Percentiles rank a stretch among this genome's conserved stretches.
Conservation (phyloP, 2,888 invertebrate species). For the Hermaeophaga mercurialis region DNA sequence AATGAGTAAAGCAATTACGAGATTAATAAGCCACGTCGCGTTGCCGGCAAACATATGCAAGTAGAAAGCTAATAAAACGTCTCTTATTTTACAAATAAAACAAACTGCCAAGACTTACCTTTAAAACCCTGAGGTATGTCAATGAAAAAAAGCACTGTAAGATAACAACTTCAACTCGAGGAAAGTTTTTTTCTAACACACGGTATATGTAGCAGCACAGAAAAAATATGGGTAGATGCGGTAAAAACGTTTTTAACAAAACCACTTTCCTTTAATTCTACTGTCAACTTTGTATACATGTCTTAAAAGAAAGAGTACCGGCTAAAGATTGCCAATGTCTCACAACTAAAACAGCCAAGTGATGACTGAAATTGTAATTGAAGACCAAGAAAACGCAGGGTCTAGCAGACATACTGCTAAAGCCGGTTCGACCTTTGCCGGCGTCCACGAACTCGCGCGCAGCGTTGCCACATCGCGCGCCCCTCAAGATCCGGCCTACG, state of each 20-base stretch:
- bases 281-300: conserved; percentile 58
- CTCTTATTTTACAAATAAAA: conserved; percentile 1
- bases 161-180: conserved; percentile 33
- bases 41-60: conserved; percentile 25
- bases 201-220: conserved; percentile 56
- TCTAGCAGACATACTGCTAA: conserved; percentile 7
- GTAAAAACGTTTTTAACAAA: conserved; percentile 52
- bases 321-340: conserved; percentile 49
- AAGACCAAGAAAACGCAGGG: conserved; percentile 30
- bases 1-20: conserved; percentile 14
- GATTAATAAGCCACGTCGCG: conserved; percentile 23
- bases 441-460: conserved; percentile 20
- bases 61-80: conserved; percentile 7
- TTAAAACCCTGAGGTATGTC: conserved; percentile 51
- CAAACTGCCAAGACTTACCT: conserved; percentile 43
- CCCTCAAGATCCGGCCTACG: background rate
- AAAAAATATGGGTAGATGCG: conserved; percentile 52
- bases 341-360: conserved; percentile 49
- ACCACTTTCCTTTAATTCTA: conserved; percentile 56
- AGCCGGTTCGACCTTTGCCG: conserved; percentile 31
- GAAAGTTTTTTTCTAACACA: conserved; percentile 57
- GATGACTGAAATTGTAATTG: conserved; percentile 45
- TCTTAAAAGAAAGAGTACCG: conserved; percentile 44
- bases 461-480: conserved; percentile 21
- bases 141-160: conserved; percentile 47